These are phyloP conservation scores for Lethocerus indicus DNA, from an alignment of 1,140 invertebrate genomes.

Conservation along the genomic window DNA sequence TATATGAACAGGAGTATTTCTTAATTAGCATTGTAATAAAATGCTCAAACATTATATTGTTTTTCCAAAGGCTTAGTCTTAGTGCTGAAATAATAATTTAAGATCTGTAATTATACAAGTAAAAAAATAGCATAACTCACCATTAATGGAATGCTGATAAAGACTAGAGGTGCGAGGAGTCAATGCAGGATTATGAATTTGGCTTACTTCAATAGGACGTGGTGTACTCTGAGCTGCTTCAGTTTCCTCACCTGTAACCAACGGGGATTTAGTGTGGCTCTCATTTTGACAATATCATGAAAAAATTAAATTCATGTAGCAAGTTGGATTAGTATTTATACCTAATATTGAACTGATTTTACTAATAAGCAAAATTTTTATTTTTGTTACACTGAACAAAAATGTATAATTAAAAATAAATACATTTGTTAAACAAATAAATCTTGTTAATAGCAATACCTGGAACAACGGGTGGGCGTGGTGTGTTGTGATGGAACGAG, in stretches of 20 bases:
- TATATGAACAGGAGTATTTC: too few species aligned
- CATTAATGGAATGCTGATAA: constrained; percentile 8
- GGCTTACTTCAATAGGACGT: not conserved
- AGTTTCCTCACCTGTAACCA: constrained; percentile 13
- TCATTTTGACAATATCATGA: too few species aligned
- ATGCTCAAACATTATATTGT: too few species aligned
- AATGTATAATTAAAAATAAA: constrained; percentile 24
- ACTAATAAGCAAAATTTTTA: too few species aligned
- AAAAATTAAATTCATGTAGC: too few species aligned
- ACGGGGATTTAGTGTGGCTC: constrained; percentile 17
- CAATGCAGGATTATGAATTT: constrained; percentile 5
- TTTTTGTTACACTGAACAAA: too few species aligned
- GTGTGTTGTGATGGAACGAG: constrained; percentile 32
- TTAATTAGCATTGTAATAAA: too few species aligned
- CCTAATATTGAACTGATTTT: too few species aligned
- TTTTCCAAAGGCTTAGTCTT: too few species aligned
- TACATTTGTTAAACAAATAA: too few species aligned
- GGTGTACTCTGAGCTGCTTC: not conserved
- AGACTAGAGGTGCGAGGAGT: constrained; percentile 12
- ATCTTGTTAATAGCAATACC: constrained; percentile 17
- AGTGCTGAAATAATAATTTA: not conserved
- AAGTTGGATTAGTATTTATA: too few species aligned
- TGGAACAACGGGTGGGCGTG: constrained; percentile 29
- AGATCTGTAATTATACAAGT: not conserved
- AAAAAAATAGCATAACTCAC: not conserved